These are phyloP conservation scores for Liodrosophila aerea DNA, from an alignment of 2,888 invertebrate species.

Conservation along the genomic window DNA sequence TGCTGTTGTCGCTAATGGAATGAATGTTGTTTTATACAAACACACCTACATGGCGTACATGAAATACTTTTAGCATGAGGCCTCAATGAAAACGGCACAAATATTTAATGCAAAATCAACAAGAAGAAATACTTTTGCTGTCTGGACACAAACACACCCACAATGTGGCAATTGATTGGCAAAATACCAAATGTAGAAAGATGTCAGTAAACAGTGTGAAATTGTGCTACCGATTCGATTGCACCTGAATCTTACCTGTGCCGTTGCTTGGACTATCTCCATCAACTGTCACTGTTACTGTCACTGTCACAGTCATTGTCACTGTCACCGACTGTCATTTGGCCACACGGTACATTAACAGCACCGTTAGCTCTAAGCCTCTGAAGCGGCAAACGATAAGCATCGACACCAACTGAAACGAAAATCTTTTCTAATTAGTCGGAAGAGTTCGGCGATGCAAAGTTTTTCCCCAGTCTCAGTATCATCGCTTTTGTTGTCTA, in stretches of 20 bases:
- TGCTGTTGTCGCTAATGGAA: conserved; percentile 20
- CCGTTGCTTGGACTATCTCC: conserved; percentile 1
- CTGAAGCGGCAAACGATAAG: conserved; percentile 26
- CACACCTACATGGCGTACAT: conserved; percentile 51
- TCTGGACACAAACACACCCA: conserved; percentile 35
- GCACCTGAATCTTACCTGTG: conserved; percentile 9
- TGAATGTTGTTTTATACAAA: conserved; percentile 37
- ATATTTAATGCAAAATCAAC: conserved; percentile 68
- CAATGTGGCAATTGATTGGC: conserved; percentile 69
- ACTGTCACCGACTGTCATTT: conserved; percentile 17
- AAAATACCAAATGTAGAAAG: conserved; percentile 55
- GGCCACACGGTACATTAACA: conserved; percentile 51
- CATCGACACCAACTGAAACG: conserved; percentile 52
- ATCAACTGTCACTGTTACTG: background rate
- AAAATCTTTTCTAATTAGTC: conserved; percentile 65
- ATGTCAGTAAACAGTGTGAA: conserved; percentile 65
- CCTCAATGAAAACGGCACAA: conserved; percentile 34
- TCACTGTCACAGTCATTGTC: background rate
- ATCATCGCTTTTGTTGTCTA: conserved; percentile 57
- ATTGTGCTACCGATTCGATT: conserved; percentile 62
- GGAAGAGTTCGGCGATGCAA: conserved; percentile 54
- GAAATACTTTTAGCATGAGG: conserved; percentile 69
- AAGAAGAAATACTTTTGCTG: conserved; percentile 14
- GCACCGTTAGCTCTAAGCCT: conserved; percentile 53
- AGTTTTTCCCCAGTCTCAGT: conserved; percentile 56